Base-by-base conservation (phyloP, 2,888 invertebrate species). In the Drosophila rubida region DNA sequence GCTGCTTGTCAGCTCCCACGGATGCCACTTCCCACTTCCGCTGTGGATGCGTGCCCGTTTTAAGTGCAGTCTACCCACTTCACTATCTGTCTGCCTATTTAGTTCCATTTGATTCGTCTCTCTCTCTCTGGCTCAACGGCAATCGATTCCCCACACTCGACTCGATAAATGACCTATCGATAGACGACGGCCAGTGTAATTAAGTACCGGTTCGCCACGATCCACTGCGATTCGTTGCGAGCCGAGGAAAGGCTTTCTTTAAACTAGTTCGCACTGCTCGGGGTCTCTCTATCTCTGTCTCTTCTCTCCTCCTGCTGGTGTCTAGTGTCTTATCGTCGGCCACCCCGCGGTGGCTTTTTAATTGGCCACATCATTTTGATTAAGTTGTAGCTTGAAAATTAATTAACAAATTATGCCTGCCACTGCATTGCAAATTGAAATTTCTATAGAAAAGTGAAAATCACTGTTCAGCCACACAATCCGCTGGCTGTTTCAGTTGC, bases 341-440 rank as follows among this genome's bases (percentile, higher is more conserved):
- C 66, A 67, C 83, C 88, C 87, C 79, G 76, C 65, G 86, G 90
- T 81, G 89, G 71, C 72, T 78, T 87, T 88, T 90, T 89, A 89
- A 89, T 88, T 90, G 84, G 82, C 74, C 78, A 81, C 85, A 84
- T 87, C 79, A 80, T 79, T 78, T 88, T 90, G 89, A 90, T 89
- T 90, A 80, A 90, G 90, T 89, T 90, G 89, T 89, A 76, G 88
- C 75, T 78, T 41, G 76, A 65, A 82, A 89, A 89, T 87, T 86
- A 87, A 87, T 89, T 90, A 88, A 86, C 87, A 90, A 89, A 89
- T 84, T 85, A 83, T 85, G 75, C 67, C 59, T 74, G 86, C 86
- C 79, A 72, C 72, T 64, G 72, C 76, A 69, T 63, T 82, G 83
- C 67, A 85, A 81, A 83, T 86, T 87, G 83, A 85, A 82, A 80